Evolutionary conservation across 2,797 vertebrate species (phyloP).

Genomic region (Betta splendens): DNA sequence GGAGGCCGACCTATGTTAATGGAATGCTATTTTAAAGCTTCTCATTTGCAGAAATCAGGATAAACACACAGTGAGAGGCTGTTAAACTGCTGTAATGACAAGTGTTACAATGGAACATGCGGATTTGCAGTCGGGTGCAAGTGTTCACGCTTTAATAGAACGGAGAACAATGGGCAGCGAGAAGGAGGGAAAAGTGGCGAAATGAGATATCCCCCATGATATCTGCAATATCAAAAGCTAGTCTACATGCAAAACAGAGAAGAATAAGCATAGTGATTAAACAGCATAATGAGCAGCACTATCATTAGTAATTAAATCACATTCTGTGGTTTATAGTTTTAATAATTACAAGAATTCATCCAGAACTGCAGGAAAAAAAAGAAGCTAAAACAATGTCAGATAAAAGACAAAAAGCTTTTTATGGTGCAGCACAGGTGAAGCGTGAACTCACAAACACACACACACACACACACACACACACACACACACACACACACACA

Average conservation of each 20-base stretch:
- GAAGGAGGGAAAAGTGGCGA: not conserved
- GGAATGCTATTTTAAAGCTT: not conserved
- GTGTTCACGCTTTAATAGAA: not conserved
- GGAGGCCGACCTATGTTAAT: not conserved
- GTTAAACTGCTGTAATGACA: not conserved
- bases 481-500: too few relatives aligned
- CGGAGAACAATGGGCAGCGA: not conserved
- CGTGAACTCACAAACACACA: too few relatives aligned
- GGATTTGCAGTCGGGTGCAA: not conserved
- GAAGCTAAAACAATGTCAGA: not conserved
- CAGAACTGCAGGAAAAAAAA: not conserved
- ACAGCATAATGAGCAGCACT: not conserved
- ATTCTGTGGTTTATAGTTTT: not conserved
- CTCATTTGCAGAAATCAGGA: slow-evolving; percentile 11
- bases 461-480: too few relatives aligned
- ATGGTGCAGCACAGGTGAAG: slow-evolving; percentile 3
- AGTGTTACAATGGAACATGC: not conserved
- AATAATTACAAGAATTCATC: not conserved
- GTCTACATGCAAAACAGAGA: not conserved
- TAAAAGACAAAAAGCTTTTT: not conserved
- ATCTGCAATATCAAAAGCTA: not conserved
- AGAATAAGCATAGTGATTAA: not conserved
- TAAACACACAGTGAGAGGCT: not conserved
- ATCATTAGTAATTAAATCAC: not conserved
- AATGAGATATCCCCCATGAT: not conserved